Conservation (phyloP, 1,140 invertebrate genomes). For the Megalopta genalis region DNA sequence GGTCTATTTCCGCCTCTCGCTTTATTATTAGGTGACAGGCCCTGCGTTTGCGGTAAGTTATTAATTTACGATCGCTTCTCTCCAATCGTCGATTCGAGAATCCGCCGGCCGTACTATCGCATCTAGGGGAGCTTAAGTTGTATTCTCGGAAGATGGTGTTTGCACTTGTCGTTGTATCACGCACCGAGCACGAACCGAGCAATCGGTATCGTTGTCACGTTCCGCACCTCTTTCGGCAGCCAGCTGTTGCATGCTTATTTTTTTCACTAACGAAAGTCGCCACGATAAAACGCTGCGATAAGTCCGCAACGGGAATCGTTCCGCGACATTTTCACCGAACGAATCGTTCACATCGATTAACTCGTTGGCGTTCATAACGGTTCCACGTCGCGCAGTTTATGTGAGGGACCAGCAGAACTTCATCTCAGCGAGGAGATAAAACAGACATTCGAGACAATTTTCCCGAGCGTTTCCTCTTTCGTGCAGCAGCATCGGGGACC, state of each 20-base stretch:
- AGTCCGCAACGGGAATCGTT: background rate
- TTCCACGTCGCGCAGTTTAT: no score
- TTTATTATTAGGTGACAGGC: background rate
- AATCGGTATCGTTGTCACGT: background rate
- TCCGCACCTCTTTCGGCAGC: background rate
- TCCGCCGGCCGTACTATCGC: slow-evolving; percentile 10
- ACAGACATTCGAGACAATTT: no score
- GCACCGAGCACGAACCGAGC: slow-evolving; percentile 21
- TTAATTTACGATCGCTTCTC: background rate
- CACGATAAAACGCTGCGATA: slow-evolving; percentile 4
- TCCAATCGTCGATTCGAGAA: background rate
- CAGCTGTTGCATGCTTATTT: background rate
- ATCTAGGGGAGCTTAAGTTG: background rate
- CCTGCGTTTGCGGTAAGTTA: no score
- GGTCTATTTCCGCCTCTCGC: background rate
- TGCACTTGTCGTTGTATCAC: slow-evolving; percentile 19
- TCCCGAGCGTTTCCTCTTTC: no score
- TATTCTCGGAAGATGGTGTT: slow-evolving; percentile 35
- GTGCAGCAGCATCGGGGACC: no score
- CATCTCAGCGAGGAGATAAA: no score
- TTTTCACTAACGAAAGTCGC: background rate
- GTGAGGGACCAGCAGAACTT: no score
- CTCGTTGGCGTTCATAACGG: no score
- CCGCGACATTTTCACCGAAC: no score
- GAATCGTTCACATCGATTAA: no score